phyloP scores from a whole-genome alignment of 2,113 vertebrate genomes.

The Cephalopterus ornatus region DNA sequence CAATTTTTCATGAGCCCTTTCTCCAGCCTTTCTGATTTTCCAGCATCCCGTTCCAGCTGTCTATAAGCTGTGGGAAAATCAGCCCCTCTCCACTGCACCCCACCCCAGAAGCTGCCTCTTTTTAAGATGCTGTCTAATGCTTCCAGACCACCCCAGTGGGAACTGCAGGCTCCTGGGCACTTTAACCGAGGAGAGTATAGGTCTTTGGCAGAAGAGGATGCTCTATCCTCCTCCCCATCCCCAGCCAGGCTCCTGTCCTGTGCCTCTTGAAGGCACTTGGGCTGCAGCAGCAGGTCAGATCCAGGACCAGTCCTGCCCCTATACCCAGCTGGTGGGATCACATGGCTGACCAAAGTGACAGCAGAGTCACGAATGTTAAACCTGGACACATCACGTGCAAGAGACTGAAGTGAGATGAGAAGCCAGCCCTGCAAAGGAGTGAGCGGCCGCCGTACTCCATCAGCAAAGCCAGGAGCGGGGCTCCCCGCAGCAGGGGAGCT shows the following conservation, averaged over 20 bases:
- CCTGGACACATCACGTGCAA: not conserved
- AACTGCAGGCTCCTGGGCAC: not conserved
- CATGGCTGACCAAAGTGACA: not conserved
- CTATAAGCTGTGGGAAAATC: not conserved
- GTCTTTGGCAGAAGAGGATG: not conserved
- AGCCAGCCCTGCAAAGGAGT: not conserved
- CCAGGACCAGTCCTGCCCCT: not conserved
- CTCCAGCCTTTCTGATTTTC: conserved; percentile 14
- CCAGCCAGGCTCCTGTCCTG: not conserved
- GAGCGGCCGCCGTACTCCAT: accelerated
- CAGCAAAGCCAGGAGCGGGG: not conserved
- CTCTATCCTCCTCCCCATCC: not conserved
- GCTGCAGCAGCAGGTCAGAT: not conserved
- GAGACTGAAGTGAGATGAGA: not conserved
- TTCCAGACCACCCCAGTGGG: not conserved
- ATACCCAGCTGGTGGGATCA: not conserved
- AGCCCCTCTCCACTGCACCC: not conserved
- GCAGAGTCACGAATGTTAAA: not conserved
- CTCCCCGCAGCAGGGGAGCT: not conserved
- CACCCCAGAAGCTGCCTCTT: not conserved
- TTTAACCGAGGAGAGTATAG: not conserved
- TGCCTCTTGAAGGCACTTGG: not conserved
- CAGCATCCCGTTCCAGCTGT: not conserved
- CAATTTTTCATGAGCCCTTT: not conserved
- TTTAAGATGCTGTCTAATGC: not conserved